Base-by-base conservation (phyloP, 1,140 invertebrate genomes). In the Heliothis virescens region DNA sequence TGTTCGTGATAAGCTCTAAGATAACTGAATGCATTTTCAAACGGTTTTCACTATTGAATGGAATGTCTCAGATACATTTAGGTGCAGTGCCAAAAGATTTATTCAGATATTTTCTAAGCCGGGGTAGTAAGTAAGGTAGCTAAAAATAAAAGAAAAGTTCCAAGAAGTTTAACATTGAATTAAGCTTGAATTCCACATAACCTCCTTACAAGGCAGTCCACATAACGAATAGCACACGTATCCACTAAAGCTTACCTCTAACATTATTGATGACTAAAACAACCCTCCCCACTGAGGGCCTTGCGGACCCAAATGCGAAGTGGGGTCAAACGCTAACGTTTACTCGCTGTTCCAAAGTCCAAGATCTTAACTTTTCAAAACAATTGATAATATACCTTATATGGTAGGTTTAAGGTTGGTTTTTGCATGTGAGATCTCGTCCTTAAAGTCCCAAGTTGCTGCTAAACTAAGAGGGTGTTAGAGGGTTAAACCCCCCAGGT, bases 241-340 rank as follows among this genome's bases (percentile, higher is more conserved):
- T 89, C 82, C 85, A 83, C 85, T 92, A 89, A 90, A 85, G 85
- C 91, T 91, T 90, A 91, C 91, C 89, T 82, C 87, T 90, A 92
- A 92, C 88, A 89, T 94, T 94, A 94, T 93, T 94, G 92, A 94
- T 94, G 92, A 88, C 92, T 92, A 92, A 90, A 91, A 88, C 89
- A 86, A 79, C 89, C 86, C 86, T 87, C 88, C 84, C 85, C 81
- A 62, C 63, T 80, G 71, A 80, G 71, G 60, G 73, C 78, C 26
- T 52, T 74, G 79, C 81, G 87, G 89, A 90, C 89, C 87, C 85
- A 92, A 94, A 92, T 90, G 89, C 89, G 89, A 87, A 92, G 91
- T 89, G 92, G 92, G 92, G 92, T 94, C 91, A 94, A 93, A 92
- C 86, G 88, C 81, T 85, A 91, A 86, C 88, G 87, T 90, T 89